Evolutionary conservation across 2,888 invertebrate genomes (phyloP).

Genomic region (Acronicta leporina): DNA sequence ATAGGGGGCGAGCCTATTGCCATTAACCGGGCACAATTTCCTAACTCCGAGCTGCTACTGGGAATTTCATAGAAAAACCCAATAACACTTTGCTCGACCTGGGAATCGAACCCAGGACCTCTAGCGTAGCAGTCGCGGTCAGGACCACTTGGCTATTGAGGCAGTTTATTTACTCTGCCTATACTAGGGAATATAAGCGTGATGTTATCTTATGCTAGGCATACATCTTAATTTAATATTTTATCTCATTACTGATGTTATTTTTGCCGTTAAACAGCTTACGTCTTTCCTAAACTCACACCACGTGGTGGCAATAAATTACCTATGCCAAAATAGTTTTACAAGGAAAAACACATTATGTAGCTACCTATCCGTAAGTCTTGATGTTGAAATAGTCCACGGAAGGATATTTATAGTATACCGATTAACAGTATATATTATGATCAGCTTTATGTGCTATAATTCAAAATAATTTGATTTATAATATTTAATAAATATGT

Average conservation of each 20-base stretch:
- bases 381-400: constrained; percentile 10
- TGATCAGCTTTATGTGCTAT: background rate
- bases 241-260: constrained; percentile 37
- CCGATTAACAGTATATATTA: background rate
- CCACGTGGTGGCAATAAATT: constrained; percentile 45
- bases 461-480: too few species aligned
- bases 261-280: constrained; percentile 35
- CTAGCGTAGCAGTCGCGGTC: too few species aligned
- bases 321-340: constrained; percentile 39
- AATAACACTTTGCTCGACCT: too few species aligned
- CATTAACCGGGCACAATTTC: too few species aligned
- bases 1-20: too few species aligned
- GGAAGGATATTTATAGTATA: constrained; percentile 6
- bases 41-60: too few species aligned
- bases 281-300: constrained; percentile 30
- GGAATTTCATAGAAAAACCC: too few species aligned
- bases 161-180: too few species aligned
- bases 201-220: background rate
- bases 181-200: too few species aligned
- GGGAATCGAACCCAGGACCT: too few species aligned
- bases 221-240: constrained; percentile 14
- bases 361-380: constrained; percentile 8
- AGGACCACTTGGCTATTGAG: too few species aligned
- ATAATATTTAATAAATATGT: too few species aligned
- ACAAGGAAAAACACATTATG: constrained; percentile 28